phyloP scores from a whole-genome alignment of 2,113 vertebrate genomes.

The Orientallactaga bullata region DNA sequence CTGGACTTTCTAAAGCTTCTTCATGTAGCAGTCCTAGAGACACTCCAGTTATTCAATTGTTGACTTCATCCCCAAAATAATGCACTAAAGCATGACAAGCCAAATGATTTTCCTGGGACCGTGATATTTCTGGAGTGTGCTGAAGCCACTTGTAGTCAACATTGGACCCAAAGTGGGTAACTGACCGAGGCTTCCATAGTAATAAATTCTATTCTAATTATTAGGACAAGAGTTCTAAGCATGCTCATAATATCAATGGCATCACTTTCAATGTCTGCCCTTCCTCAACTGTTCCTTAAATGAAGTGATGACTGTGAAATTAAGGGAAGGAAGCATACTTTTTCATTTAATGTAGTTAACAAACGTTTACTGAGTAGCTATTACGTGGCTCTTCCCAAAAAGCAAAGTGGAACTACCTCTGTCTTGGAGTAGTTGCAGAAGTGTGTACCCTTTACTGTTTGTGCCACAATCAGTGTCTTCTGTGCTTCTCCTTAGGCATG shows the following conservation, averaged over 20 bases:
- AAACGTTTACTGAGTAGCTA: background rate
- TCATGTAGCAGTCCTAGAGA: background rate
- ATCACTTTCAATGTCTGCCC: background rate
- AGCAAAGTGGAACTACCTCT: background rate
- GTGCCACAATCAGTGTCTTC: background rate
- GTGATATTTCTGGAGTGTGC: background rate
- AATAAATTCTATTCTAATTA: background rate
- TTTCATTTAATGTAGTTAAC: constrained; percentile 20
- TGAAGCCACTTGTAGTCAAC: background rate
- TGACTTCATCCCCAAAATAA: constrained; percentile 5
- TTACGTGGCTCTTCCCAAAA: background rate
- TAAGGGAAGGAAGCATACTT: background rate
- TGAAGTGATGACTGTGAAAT: background rate
- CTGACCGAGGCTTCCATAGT: background rate
- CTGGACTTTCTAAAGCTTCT: background rate
- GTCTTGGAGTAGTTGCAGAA: background rate
- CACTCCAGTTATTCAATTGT: background rate
- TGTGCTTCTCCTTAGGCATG: background rate
- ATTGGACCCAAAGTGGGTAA: background rate
- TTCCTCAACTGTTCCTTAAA: background rate
- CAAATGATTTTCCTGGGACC: constrained; percentile 11
- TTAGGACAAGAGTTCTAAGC: background rate
- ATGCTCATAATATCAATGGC: background rate
- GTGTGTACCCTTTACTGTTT: too few species aligned
- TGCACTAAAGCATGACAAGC: background rate